Conservation (phyloP, 1,140 invertebrate species). For the Oncopodura yosiiana region DNA sequence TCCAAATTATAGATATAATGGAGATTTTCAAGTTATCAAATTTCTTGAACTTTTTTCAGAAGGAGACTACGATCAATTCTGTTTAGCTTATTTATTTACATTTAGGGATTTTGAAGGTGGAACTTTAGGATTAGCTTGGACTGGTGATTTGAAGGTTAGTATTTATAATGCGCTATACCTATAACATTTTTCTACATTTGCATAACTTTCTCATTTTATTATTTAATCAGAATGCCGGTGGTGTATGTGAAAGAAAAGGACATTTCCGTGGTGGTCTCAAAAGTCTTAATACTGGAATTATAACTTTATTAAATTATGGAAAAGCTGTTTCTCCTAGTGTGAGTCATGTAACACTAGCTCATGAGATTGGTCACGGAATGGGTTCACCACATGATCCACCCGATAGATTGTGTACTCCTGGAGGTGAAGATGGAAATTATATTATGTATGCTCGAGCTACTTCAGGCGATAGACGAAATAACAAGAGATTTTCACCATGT, state of each 20-base stretch:
- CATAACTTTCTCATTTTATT: too few relatives aligned
- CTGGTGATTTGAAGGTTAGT: conserved; percentile 86
- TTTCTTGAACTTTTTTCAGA: conserved; percentile 90
- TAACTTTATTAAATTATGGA: conserved; percentile 95
- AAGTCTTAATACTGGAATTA: conserved; percentile 95
- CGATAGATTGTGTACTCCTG: conserved; percentile 57
- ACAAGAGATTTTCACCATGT: conserved; percentile 85
- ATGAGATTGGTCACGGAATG: conserved; percentile 98
- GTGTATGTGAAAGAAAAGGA: conserved; percentile 88
- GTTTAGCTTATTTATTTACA: conserved; percentile 97
- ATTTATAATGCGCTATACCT: too few relatives aligned
- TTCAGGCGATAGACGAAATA: conserved; percentile 53
- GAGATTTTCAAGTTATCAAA: conserved; percentile 88
- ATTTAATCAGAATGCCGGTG: conserved; percentile 85
- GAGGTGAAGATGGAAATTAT: conserved; percentile 50
- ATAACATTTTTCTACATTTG: too few relatives aligned
- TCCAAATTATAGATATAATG: conserved; percentile 75
- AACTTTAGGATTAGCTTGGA: conserved; percentile 95
- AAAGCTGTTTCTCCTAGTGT: conserved; percentile 96
- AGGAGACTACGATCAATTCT: conserved; percentile 96
- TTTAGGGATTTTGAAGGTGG: conserved; percentile 98
- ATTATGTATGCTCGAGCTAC: conserved; percentile 53
- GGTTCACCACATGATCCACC: conserved; percentile 96
- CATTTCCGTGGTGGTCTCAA: conserved; percentile 88
- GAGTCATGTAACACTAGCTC: conserved; percentile 95